Conservation (phyloP, 2,797 vertebrate species). For the Hippoglossus hippoglossus region DNA sequence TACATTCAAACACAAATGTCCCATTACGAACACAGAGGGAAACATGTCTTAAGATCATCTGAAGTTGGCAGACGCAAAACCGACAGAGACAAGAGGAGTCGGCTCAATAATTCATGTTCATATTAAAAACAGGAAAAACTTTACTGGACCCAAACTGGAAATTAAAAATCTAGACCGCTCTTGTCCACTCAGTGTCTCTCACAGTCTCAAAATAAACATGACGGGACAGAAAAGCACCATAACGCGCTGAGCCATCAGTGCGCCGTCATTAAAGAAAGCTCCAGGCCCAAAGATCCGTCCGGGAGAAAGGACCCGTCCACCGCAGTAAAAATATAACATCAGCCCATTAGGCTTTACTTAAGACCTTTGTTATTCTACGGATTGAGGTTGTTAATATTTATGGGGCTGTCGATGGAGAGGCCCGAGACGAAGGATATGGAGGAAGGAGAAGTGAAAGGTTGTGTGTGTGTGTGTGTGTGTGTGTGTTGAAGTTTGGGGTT, state of each 20-base stretch:
- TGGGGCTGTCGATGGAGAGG: constrained; percentile 39
- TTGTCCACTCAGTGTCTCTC: not conserved
- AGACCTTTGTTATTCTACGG: constrained; percentile 63
- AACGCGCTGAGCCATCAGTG: constrained; percentile 29
- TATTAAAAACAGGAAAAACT: constrained; percentile 45
- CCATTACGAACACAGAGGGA: not conserved
- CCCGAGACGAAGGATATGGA: constrained; percentile 21
- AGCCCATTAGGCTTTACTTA: constrained; percentile 63
- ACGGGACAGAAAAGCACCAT: constrained; percentile 15
- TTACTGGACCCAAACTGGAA: constrained; percentile 49
- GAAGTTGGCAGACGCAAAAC: not conserved
- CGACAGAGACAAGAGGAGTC: constrained; percentile 17
- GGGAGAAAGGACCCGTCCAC: constrained; percentile 18
- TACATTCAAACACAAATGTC: not conserved
- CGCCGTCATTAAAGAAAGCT: constrained; percentile 17
- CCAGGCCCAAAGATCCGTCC: constrained; percentile 10
- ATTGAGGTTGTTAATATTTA: constrained; percentile 73
- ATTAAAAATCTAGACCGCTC: not conserved
- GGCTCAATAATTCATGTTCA: constrained; percentile 61
- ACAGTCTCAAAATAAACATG: constrained; percentile 24
- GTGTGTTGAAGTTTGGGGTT: constrained; percentile 34
- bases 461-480: not conserved
- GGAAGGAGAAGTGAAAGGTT: constrained; percentile 12
- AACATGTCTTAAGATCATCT: not conserved
- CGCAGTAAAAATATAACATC: constrained; percentile 56